Percentiles rank a stretch among this genome's conserved stretches.
phyloP scores from a whole-genome alignment of 2,113 vertebrate genomes.

The Notothenia rossii region DNA sequence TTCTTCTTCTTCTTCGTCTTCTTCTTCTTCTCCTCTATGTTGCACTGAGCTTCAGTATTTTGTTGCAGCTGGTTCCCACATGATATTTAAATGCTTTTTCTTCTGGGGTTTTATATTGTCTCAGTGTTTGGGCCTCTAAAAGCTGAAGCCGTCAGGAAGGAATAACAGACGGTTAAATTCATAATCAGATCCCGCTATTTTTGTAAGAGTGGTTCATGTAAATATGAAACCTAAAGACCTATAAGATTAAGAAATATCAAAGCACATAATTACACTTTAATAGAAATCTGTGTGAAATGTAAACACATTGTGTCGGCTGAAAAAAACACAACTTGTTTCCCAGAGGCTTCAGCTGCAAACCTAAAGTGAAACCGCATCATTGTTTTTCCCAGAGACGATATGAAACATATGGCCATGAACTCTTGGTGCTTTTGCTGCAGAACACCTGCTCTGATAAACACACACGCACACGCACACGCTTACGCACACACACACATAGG shows the following conservation, averaged over 20 bases:
- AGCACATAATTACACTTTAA: neutral
- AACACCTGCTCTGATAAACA: neutral
- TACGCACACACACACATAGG: neutral
- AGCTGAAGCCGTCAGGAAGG: neutral
- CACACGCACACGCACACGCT: neutral
- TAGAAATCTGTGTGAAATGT: too few species aligned
- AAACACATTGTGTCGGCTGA: neutral
- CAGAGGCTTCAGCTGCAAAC: slow-evolving; percentile 15
- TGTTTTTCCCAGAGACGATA: slow-evolving; percentile 25
- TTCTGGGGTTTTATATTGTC: slow-evolving; percentile 16
- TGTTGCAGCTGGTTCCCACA: neutral
- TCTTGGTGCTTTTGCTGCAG: neutral
- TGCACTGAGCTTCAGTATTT: slow-evolving; percentile 2
- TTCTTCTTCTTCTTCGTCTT: too few species aligned
- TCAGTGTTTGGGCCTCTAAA: slow-evolving; percentile 1
- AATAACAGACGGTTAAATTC: neutral
- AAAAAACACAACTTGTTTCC: neutral
- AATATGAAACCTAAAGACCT: neutral
- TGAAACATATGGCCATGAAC: slow-evolving; percentile 23
- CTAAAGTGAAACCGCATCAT: neutral
- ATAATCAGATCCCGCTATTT: neutral
- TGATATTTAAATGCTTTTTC: neutral
- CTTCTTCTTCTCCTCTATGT: neutral
- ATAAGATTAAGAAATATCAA: neutral
- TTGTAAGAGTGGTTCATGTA: neutral